Evolutionary conservation across 2,888 invertebrate species (phyloP).

Genomic region (Drosophila meridiana): DNA sequence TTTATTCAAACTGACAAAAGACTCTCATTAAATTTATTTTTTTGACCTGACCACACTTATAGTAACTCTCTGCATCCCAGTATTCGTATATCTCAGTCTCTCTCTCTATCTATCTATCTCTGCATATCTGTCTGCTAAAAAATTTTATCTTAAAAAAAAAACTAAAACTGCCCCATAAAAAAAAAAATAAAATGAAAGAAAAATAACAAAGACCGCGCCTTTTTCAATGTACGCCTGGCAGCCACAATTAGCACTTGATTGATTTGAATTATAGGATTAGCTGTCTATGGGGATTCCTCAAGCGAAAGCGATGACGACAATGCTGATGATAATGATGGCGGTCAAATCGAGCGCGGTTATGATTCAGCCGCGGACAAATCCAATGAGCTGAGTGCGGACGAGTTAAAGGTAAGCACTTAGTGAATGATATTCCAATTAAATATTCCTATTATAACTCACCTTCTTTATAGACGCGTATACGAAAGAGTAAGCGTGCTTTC

Average conservation of each 20-base stretch:
- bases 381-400: constrained; percentile 86
- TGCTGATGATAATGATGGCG: constrained; percentile 73
- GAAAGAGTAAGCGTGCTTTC: constrained; percentile 89
- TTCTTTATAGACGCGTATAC: constrained; percentile 86
- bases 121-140: constrained; percentile 29
- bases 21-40: constrained; percentile 8
- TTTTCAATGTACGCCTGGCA: constrained; percentile 45
- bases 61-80: constrained; percentile 4
- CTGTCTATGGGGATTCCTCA: constrained; percentile 90
- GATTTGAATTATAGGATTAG: constrained; percentile 89
- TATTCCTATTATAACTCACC: not conserved
- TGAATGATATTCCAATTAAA: not conserved
- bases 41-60: constrained; percentile 2
- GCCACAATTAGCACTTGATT: constrained; percentile 82
- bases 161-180: constrained; percentile 3
- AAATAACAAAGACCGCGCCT: constrained; percentile 35
- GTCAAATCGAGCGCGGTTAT: constrained; percentile 46
- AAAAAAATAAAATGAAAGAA: constrained; percentile 7
- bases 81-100: constrained; percentile 3
- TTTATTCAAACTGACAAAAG: constrained; percentile 3
- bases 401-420: constrained; percentile 87
- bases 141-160: constrained; percentile 20
- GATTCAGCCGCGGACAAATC: constrained; percentile 85
- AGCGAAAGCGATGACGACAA: constrained; percentile 87
- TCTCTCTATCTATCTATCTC: not conserved